A percentile compares a stretch with the other conserved stretches of the same genome.
Evolutionary conservation across 2,888 invertebrate species (phyloP).

Genomic region (Palloptera scutellata): DNA sequence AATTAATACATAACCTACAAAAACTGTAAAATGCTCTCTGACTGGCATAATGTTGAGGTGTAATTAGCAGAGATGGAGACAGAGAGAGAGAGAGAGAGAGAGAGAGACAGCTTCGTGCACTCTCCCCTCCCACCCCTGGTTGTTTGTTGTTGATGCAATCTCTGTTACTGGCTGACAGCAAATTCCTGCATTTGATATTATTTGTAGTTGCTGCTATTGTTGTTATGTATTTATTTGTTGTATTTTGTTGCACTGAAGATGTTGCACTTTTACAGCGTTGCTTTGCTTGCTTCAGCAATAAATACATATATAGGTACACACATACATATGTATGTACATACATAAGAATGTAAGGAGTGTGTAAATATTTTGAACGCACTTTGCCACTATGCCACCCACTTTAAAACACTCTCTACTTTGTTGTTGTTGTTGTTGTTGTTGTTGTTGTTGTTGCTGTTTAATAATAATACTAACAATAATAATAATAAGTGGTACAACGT

Average conservation of each 20-base stretch:
- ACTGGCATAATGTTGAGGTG: slow-evolving; percentile 25
- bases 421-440: slow-evolving; percentile 9
- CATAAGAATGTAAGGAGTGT: background rate
- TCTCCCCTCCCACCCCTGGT: too few species aligned
- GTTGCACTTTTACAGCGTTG: too few species aligned
- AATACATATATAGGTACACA: background rate
- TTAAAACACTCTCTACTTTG: slow-evolving; percentile 1
- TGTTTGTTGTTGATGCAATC: background rate
- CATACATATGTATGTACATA: background rate
- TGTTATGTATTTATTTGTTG: background rate
- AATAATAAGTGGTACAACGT: background rate
- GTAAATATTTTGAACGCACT: background rate
- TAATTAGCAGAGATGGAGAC: too few species aligned
- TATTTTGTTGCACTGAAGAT: background rate
- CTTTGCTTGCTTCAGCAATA: background rate
- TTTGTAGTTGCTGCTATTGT: too few species aligned
- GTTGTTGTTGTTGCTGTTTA: slow-evolving; percentile 3
- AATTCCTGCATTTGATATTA: too few species aligned
- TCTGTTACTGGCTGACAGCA: background rate
- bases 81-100: too few species aligned
- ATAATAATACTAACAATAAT: too few species aligned
- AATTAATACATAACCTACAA: too few species aligned
- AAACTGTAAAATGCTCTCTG: background rate
- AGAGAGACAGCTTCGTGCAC: background rate
- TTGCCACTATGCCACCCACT: background rate